Percentiles rank a stretch among this genome's conserved stretches.
These are phyloP conservation scores for Rousettus madagascariensis DNA, from an alignment of 2,797 vertebrate species.

Conservation along the genomic window DNA sequence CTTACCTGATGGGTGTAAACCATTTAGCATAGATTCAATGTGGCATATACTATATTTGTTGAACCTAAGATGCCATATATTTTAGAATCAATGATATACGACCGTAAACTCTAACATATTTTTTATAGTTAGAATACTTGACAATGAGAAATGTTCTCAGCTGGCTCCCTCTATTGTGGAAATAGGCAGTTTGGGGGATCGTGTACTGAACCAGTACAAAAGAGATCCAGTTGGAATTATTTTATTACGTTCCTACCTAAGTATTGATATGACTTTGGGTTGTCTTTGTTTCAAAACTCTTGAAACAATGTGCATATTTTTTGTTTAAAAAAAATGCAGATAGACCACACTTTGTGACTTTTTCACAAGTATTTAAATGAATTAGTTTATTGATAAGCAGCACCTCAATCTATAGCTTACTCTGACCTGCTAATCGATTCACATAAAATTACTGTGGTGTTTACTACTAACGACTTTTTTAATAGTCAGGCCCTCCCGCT, in stretches of 20 bases:
- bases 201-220: background rate
- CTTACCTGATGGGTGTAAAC: background rate
- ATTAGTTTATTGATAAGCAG: background rate
- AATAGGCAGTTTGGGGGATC: background rate
- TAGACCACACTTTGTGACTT: background rate
- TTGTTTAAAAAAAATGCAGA: background rate
- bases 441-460: background rate
- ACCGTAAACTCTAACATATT: background rate
- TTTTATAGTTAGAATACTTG: background rate
- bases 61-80: background rate
- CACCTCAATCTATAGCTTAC: background rate
- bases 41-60: background rate
- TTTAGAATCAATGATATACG: background rate
- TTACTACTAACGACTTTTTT: background rate
- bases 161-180: too few relatives aligned
- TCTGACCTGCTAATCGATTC: background rate
- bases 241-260: background rate
- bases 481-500: background rate
- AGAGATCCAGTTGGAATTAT: background rate
- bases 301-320: background rate
- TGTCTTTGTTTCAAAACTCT: background rate
- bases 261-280: background rate
- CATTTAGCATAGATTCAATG: background rate
- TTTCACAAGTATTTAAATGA: background rate
- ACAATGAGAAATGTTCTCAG: background rate